A percentile compares a stretch with the other conserved stretches of the same genome.
These are phyloP conservation scores for Drepana falcataria DNA, from an alignment of 2,888 invertebrate genomes.

Conservation along the genomic window DNA sequence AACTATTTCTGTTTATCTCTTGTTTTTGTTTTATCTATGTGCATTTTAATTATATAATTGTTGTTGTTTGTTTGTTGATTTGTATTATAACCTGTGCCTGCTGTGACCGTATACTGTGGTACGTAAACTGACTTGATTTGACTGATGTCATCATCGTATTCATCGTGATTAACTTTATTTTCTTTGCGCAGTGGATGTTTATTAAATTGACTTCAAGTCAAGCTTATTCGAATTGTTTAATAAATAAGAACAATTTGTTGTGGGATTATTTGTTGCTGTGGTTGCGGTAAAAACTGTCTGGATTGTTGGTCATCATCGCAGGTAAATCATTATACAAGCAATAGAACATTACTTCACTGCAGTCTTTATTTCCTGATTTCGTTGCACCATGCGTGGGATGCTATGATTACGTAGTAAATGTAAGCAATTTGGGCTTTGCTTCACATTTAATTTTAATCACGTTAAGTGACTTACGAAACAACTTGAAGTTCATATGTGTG, in stretches of 20 bases:
- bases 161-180: neutral
- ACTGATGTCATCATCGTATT: neutral
- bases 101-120: no score
- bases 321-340: constrained; percentile 16
- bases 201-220: neutral
- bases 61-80: no score
- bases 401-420: constrained; percentile 36
- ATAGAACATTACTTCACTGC: constrained; percentile 22
- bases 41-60: no score
- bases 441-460: neutral
- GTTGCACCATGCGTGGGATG: constrained; percentile 66
- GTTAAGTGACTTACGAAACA: neutral
- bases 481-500: neutral
- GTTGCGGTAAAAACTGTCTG: neutral
- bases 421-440: constrained; percentile 6
- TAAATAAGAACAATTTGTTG: neutral
- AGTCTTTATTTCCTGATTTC: constrained; percentile 31
- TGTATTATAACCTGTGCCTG: no score
- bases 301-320: neutral
- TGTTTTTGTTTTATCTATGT: no score
- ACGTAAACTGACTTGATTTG: neutral
- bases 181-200: neutral
- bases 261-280: neutral
- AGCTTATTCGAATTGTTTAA: neutral
- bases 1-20: no score